Evolutionary conservation across 2,113 vertebrate species (phyloP).

Genomic region (Atractosteus spatula): DNA sequence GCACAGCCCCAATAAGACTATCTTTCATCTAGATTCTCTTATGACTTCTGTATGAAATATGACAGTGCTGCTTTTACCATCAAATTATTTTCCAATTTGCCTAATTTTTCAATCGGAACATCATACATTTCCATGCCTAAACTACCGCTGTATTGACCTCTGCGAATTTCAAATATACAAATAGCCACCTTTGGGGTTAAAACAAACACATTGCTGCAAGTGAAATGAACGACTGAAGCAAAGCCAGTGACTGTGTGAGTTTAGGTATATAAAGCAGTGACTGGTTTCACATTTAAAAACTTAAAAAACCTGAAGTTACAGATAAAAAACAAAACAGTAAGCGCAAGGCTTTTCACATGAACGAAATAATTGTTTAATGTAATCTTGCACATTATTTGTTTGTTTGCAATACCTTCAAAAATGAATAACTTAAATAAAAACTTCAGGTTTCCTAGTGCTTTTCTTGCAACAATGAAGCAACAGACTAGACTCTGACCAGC

Average conservation of each 20-base stretch:
- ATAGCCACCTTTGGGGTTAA: slow-evolving; percentile 5
- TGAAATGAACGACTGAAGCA: slow-evolving; percentile 9
- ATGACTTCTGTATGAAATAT: too few species aligned
- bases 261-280: slow-evolving; percentile 8
- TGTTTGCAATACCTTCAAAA: too few species aligned
- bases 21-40: too few species aligned
- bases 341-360: too few species aligned
- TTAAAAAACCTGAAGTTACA: slow-evolving; percentile 20
- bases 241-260: slow-evolving; percentile 11
- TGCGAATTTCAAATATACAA: slow-evolving; percentile 16
- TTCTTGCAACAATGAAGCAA: slow-evolving; percentile 6
- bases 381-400: too few species aligned
- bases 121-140: slow-evolving; percentile 4
- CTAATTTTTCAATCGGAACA: not conserved
- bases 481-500: slow-evolving; percentile 19
- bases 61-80: too few species aligned
- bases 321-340: too few species aligned
- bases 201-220: slow-evolving; percentile 7
- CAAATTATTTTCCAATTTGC: not conserved
- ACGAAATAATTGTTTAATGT: too few species aligned
- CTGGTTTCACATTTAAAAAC: not conserved
- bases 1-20: too few species aligned
- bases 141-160: slow-evolving; percentile 13
- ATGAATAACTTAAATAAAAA: slow-evolving; percentile 1
- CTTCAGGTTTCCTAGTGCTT: slow-evolving; percentile 22